Evolutionary conservation across 2,888 invertebrate species (phyloP), one percentile per base, ranked within the genome.

Genomic region (Pheosia tremula): DNA sequence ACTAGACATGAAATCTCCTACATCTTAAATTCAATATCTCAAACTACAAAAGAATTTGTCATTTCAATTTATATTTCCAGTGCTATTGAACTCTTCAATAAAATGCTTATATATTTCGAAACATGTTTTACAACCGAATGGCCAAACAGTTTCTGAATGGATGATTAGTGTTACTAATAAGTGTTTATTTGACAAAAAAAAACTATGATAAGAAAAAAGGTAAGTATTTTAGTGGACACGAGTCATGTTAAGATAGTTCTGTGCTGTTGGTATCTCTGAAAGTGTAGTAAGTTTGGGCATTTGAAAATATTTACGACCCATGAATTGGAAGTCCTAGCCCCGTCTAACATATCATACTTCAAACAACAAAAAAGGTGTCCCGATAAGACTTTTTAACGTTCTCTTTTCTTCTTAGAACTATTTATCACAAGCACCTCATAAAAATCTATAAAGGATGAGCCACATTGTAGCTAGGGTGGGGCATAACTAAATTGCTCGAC

Each of bases 81-180:
- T 37, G 53, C 11, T 9, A 37, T 53, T 53, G 53, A 37, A 53
- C 53, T 53, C 38, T 24, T 24, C 24, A 24, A 24, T 24, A 24
- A 24, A 24, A 24, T 24, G 24, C 24, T 24, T 24, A n/a, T n/a
- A n/a, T 47, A 47, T 47, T 47, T 47, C 47, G n/a, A n/a, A 47
- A 45, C 11, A 47, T 47, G 47, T 47, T 47, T 47, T 47, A 47
- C 47, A 47, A n/a, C 47, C n/a, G 11, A 47, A 47, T n/a, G n/a
- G 47, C n/a, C n/a, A n/a, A 47, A n/a, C 47, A 47, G 47, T 47
- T 47, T 47, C 47, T 47, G 47, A n/a, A 47, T 47, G 5, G 47
- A n/a, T 47, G n/a, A 47, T 47, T n/a, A 47, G 47, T 1, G n/a
- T n/a, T n/a, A 2, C n/a, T 5, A n/a, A 47, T 5, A 4, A 5